Evolutionary conservation across 2,113 vertebrate species (phyloP), one percentile per base, ranked within the genome.

Genomic region (Pollachius pollachius): DNA sequence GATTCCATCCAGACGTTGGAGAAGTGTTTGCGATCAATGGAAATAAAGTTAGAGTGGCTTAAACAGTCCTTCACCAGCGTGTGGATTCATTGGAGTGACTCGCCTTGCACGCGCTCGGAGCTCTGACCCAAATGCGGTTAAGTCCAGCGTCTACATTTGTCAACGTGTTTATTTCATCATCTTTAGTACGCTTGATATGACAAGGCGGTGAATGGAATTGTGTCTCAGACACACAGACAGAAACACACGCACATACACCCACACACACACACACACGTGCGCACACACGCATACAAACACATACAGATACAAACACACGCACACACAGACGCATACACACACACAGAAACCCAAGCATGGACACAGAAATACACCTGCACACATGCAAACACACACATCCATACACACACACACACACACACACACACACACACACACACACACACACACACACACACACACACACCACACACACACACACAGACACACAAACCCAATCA

Each of bases 31-130:
- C 68, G 77, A 87, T 90, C 84, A 63, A 89, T 89, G 65, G 48
- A 68, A 85, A 83, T 86, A 79, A 82, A 86, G 77, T 88, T 83
- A 80, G 57, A 74, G 67, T 63, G 69, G 72, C 62, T 71, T 73
- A 70, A 87, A 83, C 68, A 74, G 74, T 79, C 68, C 73, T 77
- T 57, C 69, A 74, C 19, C 79, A 60, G 70, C 62, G 68, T 75
- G 63, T 67, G 77, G 82, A 81, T 52, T 87, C 72, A 56, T 3
- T 34, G 57, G 76, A 62, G 70, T 64, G 71, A 74, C 66, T 71
- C 77, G 71, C 73, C 15, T 27, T 30, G 11, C 37, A 9, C 11
- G 1, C 11, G 37, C 37, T 7, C 37, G 5, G 37, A 9, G 37
- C 37, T 27, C 27, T 27, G 37, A 41, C 37, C 37, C 37, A 71